A percentile compares a stretch with the other conserved stretches of the same genome.
Conservation (phyloP, 2,888 invertebrate genomes). For the Dolichomitus sp. region DNA sequence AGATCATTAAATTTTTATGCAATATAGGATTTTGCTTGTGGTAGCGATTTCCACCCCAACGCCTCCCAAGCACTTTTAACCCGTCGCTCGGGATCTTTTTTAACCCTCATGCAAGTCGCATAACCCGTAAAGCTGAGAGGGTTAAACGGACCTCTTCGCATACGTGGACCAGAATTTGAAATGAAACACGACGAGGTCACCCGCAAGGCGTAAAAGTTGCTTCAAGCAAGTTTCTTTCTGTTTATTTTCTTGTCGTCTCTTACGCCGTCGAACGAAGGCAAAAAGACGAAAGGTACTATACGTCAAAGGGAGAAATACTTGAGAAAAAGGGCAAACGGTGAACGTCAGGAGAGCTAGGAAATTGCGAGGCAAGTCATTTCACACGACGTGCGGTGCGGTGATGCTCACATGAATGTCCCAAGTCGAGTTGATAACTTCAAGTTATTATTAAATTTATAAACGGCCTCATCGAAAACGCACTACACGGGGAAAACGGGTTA, state of each 20-base stretch:
- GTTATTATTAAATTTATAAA: constrained; percentile 14
- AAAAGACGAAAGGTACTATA: neutral
- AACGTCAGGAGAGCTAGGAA: neutral
- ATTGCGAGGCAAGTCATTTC: constrained; percentile 13
- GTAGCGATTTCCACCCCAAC: constrained; percentile 19
- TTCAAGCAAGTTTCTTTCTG: neutral
- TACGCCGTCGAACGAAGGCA: neutral
- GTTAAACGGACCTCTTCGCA: constrained; percentile 18
- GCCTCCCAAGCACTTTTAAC: constrained; percentile 13
- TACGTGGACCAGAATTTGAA: constrained; percentile 27
- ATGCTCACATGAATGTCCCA: constrained; percentile 1
- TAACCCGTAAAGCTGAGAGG: constrained; percentile 15
- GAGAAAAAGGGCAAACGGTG: neutral
- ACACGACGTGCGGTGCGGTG: constrained; percentile 17
- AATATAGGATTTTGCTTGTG: constrained; percentile 14
- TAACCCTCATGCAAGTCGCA: neutral
- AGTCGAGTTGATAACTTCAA: constrained; percentile 21
- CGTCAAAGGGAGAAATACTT: constrained; percentile 31
- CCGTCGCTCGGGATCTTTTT: constrained; percentile 9
- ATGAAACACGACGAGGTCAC: constrained; percentile 8
- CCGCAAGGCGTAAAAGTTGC: constrained; percentile 1
- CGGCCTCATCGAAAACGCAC: no score
- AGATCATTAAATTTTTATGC: constrained; percentile 54
- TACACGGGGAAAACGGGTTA: no score
- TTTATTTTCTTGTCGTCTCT: neutral